Base-by-base conservation (phyloP, 1,140 invertebrate species). In the Pseudoatta argentina region DNA sequence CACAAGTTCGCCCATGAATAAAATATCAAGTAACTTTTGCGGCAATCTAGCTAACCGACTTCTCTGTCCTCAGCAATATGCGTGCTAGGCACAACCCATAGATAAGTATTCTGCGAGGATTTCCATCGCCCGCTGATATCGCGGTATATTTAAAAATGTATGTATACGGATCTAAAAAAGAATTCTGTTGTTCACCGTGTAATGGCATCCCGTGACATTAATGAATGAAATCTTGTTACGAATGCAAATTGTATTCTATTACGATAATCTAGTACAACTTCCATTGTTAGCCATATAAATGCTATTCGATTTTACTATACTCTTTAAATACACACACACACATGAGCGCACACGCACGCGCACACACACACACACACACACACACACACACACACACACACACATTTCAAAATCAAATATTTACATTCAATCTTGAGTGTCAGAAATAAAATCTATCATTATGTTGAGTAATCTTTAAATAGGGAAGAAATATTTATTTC, bases 1-100 rank as follows among this genome's bases (percentile, higher is more conserved):
- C 90, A 87, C 82, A 93, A 92, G 88, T 93, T 93, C 79, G 85
- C 77, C 86, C 88, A 93, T 93, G 92, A 93, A 93, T 93, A 93
- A 93, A 93, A 93, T 92, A 93, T 93, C 82, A 89, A 86, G 67
- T 71, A 86, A 92, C 83, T 89, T 90, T 89, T 63, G 78, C 61
- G n/a, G 53, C 30, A 81, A 53, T 82, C 72, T 63, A 71, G 57
- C 61, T 75, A 86, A 81, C 48, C n/a, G 53, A 82, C 69, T 87
- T 87, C 39, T 14, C 57, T 75, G 64, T 75, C 55, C 55, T 27
- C 51, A 48, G 73, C 51, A 86, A 87, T 21, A 81, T 77, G 27
- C 73, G 53, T 55, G 16, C 64, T 72, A 82, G 57, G 53, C 77
- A 82, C 77, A 71, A 61, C 14, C 27, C 34, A 79, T 51, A 14